Evolutionary conservation across 2,888 invertebrate species (phyloP).

Genomic region (Galeruca laticollis): DNA sequence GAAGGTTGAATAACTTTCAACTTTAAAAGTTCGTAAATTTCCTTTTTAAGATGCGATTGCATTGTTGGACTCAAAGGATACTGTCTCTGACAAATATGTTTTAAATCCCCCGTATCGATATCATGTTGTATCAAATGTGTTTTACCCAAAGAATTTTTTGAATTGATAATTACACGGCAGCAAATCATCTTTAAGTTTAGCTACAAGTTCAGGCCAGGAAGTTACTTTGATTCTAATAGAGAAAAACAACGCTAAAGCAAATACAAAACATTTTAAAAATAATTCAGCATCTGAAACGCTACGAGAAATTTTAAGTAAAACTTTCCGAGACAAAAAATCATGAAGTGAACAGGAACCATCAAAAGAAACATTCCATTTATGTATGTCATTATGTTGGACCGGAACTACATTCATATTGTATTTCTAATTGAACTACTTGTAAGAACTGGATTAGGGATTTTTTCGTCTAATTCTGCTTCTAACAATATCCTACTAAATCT

Average conservation of each 20-base stretch:
- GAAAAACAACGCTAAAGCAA: conserved; percentile 4
- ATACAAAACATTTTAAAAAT: conserved; percentile 14
- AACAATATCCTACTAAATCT: no score
- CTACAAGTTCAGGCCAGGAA: conserved; percentile 11
- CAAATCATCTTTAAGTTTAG: conserved; percentile 12
- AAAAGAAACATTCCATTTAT: no score
- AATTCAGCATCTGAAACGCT: not conserved
- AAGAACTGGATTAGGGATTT: no score
- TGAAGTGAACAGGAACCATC: no score
- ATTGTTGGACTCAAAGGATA: conserved; percentile 33
- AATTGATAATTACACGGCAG: conserved; percentile 14
- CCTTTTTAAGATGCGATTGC: conserved; percentile 28
- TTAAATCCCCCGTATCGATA: no score
- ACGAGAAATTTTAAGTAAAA: conserved; percentile 14
- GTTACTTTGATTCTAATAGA: not conserved
- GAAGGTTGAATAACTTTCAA: conserved; percentile 52
- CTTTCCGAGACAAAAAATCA: no score
- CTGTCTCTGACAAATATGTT: conserved; percentile 34
- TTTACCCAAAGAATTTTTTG: conserved; percentile 13
- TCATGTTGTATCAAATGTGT: conserved; percentile 23
- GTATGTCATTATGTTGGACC: no score
- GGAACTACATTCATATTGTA: no score
- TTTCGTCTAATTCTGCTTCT: no score
- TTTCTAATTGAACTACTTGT: no score
- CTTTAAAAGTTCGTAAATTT: conserved; percentile 31